Evolutionary conservation across 2,113 vertebrate species (phyloP).

Genomic region (Seriola quinqueradiata): DNA sequence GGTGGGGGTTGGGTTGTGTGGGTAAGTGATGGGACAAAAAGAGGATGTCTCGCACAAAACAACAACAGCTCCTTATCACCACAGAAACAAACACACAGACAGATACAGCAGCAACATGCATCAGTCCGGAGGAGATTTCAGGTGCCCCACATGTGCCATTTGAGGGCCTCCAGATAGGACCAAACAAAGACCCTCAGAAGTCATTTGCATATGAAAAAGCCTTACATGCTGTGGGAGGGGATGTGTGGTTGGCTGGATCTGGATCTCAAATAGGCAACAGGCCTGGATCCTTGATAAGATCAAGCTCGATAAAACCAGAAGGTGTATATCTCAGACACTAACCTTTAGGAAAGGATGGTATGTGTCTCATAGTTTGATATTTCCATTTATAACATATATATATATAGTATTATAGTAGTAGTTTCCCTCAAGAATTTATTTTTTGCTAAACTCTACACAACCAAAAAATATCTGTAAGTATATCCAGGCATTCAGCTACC

Average conservation of each 20-base stretch:
- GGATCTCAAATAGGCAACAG: slow-evolving; percentile 27
- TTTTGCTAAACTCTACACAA: no score
- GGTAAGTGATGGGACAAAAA: slow-evolving; percentile 36
- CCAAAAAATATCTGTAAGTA: no score
- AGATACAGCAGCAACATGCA: slow-evolving; percentile 34
- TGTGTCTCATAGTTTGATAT: no score
- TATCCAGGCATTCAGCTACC: background rate
- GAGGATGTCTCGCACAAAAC: background rate
- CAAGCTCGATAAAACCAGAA: no score
- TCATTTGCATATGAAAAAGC: slow-evolving; percentile 81
- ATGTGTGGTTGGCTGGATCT: slow-evolving; percentile 54
- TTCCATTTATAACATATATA: no score
- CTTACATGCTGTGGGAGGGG: slow-evolving; percentile 65
- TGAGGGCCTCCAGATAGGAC: slow-evolving; percentile 66
- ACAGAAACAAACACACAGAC: slow-evolving; percentile 54
- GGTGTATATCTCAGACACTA: no score
- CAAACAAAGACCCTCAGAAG: slow-evolving; percentile 66
- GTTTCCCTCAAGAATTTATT: no score
- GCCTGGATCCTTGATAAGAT: slow-evolving; percentile 3
- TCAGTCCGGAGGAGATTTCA: slow-evolving; percentile 59
- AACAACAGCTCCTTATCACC: slow-evolving; percentile 69
- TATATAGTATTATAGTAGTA: no score
- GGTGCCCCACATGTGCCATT: slow-evolving; percentile 62
- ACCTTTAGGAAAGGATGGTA: no score
- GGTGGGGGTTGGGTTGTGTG: background rate